Evolutionary conservation across 2,888 invertebrate species (phyloP), one percentile per base, ranked within the genome.

Genomic region (Oscheius sp.): DNA sequence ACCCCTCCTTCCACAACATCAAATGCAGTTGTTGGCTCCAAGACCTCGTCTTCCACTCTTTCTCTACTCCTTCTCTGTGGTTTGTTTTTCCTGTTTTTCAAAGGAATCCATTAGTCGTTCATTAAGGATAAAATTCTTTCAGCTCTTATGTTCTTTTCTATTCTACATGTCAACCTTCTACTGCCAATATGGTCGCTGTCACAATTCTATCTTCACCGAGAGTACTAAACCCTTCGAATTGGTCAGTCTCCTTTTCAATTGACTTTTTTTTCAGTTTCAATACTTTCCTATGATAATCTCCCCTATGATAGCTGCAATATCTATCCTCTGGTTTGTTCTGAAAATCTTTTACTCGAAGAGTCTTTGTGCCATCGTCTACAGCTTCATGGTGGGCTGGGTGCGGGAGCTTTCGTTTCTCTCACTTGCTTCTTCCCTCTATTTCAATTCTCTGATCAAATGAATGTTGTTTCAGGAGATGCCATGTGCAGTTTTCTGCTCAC

Each of bases 391-490:
- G 36, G 38, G 69, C 71, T 59, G 59, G 59, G 59, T 59, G 44
- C 44, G n/a, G n/a, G n/a, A n/a, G n/a, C n/a, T n/a, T n/a, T n/a
- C n/a, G n/a, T n/a, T 26, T 50, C 28, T 14, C 50, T 30, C 8
- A n/a, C 22, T 32, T 17, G 12, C 17, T 54, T 54, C 14, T 1
- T 50, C 28, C 12, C n/a, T 12, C n/a, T n/a, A n/a, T 47, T 36
- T 9, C 14, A 36, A 9, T 36, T 36, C 14, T 36, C 36, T 12
- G 22, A 54, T 20, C 1, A 2, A 22, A 26, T 4, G 6, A 12
- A 28, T 24, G 2, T 33, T 28, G 1, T 66, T 75, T 45, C 54
- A 83, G 82, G 82, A 83, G 65, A 82, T 83, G 82, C 82, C 82
- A 14, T 77, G 78, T 6, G 80, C 83, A 1, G 83, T 83, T 0